These are phyloP conservation scores for Protaetia brevitarsis DNA, from an alignment of 1,140 invertebrate species.

Conservation along the genomic window DNA sequence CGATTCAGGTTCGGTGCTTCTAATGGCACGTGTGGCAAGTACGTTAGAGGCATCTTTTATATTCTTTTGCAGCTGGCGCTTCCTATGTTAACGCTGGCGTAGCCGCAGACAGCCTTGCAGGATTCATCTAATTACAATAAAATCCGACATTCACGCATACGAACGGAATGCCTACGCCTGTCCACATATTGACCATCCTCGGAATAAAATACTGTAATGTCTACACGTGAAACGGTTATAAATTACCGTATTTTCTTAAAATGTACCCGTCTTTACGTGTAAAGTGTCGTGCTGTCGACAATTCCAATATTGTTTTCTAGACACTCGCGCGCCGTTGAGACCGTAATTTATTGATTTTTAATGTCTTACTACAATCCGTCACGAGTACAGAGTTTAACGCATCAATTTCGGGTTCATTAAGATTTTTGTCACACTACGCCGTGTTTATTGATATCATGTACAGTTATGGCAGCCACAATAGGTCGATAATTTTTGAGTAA, in stretches of 20 bases:
- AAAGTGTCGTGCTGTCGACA: background rate
- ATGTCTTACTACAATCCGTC: conserved; percentile 8
- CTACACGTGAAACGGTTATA: background rate
- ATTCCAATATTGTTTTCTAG: conserved; percentile 13
- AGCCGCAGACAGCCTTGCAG: conserved; percentile 17
- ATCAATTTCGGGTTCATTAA: background rate
- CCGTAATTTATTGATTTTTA: conserved; percentile 11
- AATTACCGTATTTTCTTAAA: conserved; percentile 3
- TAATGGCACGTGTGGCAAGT: conserved; percentile 19
- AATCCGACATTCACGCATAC: background rate
- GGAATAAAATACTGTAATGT: too few species aligned
- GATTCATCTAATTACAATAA: conserved; percentile 19
- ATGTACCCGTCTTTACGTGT: background rate
- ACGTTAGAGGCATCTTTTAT: conserved; percentile 22
- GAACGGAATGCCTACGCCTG: background rate
- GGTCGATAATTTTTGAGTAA: background rate
- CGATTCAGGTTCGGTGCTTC: background rate
- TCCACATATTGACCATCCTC: background rate
- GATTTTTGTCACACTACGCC: conserved; percentile 1
- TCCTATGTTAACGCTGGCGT: conserved; percentile 11
- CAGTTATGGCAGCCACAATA: background rate
- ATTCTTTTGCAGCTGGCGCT: conserved; percentile 20
- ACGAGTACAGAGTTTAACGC: background rate
- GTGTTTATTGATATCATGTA: conserved; percentile 10
- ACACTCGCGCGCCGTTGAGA: background rate